Evolutionary conservation across 2,888 invertebrate genomes (phyloP), one percentile per base, ranked within the genome.

Genomic region (Tortricodes alternella): DNA sequence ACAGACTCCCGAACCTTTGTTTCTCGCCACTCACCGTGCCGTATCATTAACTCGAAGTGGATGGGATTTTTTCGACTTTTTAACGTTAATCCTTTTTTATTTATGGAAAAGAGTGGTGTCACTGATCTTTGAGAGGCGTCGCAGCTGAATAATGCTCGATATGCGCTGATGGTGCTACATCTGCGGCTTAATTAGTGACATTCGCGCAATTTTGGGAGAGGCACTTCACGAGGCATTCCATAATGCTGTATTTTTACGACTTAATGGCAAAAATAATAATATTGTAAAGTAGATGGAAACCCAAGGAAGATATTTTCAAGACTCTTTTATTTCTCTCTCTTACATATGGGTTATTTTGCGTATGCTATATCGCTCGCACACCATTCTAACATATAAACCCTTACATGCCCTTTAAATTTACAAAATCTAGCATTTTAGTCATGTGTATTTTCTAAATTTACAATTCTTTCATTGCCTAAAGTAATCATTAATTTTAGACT

Each of bases 21-120:
- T 89, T 89, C 80, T 76, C 83, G 76, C 82, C 82, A 83, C 86
- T 83, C 89, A 76, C 76, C 86, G 81, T 87, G 83, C 83, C 90
- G 89, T 90, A 89, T 90, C 90, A 89, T 90, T 89, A 90, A 89
- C 90, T 89, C 85, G 82, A 80, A 90, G 90, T 89, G 89, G 86
- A 82, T 82, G 84, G 63, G 73, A 73, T 80, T 88, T 87, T 87
- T 88, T 83, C 49, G 75, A 79, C 82, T 87, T 89, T 89, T 89
- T 88, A 80, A 73, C 78, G 74, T 81, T 89, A 88, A 89, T 88
- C 78, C 76, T 80, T 84, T 87, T 80, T 87, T 86, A 83, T 83
- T 83, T 83, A 80, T 78, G 79, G 70, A 77, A 81, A 82, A 84
- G 71, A 69, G 67, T 71, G 76, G 77, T 80, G 83, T 79, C 80